Evolutionary conservation across 2,113 vertebrate genomes (phyloP).

Genomic region (Dasyurus viverrinus): DNA sequence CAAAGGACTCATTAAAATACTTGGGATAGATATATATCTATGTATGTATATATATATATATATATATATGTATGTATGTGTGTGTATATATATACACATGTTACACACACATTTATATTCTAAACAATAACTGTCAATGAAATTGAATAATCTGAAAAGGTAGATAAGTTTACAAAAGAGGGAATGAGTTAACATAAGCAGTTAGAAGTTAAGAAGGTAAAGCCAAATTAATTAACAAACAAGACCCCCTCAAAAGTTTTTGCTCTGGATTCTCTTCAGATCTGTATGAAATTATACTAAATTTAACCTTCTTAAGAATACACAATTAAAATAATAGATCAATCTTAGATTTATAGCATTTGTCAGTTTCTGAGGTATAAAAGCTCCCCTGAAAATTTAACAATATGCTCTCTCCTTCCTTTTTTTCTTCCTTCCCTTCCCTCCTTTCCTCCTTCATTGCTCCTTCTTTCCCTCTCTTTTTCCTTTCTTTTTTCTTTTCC

Average conservation of each 20-base stretch:
- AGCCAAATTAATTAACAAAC: not conserved
- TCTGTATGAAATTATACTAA: not conserved
- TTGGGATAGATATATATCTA: too few species aligned
- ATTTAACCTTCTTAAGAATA: not conserved
- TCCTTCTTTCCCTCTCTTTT: not conserved
- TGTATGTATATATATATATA: too few species aligned
- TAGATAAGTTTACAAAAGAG: not conserved
- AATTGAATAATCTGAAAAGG: not conserved
- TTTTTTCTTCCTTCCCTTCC: not conserved
- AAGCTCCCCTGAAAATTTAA: not conserved
- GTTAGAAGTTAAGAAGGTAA: not conserved
- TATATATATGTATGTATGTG: too few species aligned
- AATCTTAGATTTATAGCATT: not conserved
- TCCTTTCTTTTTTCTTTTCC: not conserved
- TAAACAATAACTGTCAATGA: not conserved
- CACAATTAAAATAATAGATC: not conserved
- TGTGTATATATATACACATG: too few species aligned
- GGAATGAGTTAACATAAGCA: not conserved
- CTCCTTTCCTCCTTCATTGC: not conserved
- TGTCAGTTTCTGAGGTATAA: not conserved
- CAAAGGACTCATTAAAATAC: too few species aligned
- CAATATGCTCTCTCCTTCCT: not conserved
- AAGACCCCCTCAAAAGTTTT: not conserved
- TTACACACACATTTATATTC: not conserved
- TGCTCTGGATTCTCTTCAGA: not conserved